Evolutionary conservation across 1,140 invertebrate species (phyloP).

Genomic region (Anadara kagoshimensis): DNA sequence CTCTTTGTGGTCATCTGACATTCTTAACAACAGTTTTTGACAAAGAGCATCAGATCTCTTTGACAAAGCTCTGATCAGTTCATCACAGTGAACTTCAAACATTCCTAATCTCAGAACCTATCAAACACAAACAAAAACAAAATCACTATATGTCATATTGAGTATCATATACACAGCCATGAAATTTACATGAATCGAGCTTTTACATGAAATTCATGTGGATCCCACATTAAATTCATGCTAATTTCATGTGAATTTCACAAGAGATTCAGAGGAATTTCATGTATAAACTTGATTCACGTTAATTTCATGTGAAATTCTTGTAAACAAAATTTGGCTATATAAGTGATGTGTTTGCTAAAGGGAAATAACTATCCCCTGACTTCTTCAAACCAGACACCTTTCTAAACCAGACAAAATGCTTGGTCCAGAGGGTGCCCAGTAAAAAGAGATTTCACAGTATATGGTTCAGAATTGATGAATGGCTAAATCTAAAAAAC

Average conservation of each 20-base stretch:
- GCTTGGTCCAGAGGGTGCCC: too few relatives aligned
- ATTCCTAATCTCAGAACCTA: slow-evolving; percentile 83
- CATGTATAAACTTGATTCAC: too few relatives aligned
- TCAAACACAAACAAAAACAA: slow-evolving; percentile 12
- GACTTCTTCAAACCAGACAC: too few relatives aligned
- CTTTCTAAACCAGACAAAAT: too few relatives aligned
- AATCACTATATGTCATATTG: not conserved
- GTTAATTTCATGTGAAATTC: too few relatives aligned
- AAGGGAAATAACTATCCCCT: too few relatives aligned
- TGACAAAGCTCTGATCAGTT: slow-evolving; percentile 85
- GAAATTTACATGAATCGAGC: not conserved
- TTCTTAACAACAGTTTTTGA: slow-evolving; percentile 82
- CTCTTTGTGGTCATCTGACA: slow-evolving; percentile 87
- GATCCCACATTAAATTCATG: not conserved
- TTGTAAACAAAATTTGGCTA: too few relatives aligned
- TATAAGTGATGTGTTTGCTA: too few relatives aligned
- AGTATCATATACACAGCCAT: not conserved
- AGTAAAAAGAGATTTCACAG: too few relatives aligned
- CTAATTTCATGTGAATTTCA: too few relatives aligned
- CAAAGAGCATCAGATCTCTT: slow-evolving; percentile 82
- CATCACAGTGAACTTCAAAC: slow-evolving; percentile 88
- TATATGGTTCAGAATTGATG: not conserved
- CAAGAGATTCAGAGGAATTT: too few relatives aligned
- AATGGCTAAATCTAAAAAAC: not conserved
- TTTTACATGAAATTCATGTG: not conserved